phyloP scores from a whole-genome alignment of 2,888 invertebrate species.

The Leptinotarsa juncta region DNA sequence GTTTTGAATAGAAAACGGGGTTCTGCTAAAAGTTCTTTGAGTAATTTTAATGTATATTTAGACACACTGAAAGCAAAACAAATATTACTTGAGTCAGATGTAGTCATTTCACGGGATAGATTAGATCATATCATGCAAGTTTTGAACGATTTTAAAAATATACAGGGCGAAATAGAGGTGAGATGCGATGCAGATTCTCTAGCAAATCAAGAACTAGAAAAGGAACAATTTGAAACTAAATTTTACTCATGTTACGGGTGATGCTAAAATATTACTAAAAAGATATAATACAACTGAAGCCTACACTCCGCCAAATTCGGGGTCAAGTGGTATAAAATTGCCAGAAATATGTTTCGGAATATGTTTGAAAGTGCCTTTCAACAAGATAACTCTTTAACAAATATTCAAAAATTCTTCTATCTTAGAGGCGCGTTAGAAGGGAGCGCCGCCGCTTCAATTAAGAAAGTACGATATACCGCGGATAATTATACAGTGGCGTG shows the following conservation, averaged over 20 bases:
- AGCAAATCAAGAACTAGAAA: conserved; percentile 12
- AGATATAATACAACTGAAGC: not conserved
- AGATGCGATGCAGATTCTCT: conserved; percentile 1
- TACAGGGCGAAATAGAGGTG: conserved; percentile 5
- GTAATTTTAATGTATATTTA: not conserved
- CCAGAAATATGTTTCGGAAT: conserved; percentile 29
- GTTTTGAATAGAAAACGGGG: not conserved
- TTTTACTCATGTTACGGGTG: conserved; percentile 16
- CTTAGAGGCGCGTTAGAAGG: conserved; percentile 35
- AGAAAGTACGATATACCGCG: conserved; percentile 29
- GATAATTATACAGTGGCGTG: conserved; percentile 33
- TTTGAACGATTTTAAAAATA: conserved; percentile 17
- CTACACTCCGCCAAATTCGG: not conserved
- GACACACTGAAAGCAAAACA: not conserved
- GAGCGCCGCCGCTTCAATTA: conserved; percentile 32
- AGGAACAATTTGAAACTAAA: conserved; percentile 14
- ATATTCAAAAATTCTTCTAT: conserved; percentile 41
- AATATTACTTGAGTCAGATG: not conserved
- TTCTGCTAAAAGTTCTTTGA: not conserved
- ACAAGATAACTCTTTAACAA: conserved; percentile 29
- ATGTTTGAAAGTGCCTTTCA: conserved; percentile 34
- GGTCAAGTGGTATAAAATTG: conserved; percentile 19
- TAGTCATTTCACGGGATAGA: not conserved
- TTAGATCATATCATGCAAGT: conserved; percentile 15
- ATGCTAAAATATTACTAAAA: conserved; percentile 19